phyloP scores from a whole-genome alignment of 2,888 invertebrate species.

The Hemithea aestivaria region DNA sequence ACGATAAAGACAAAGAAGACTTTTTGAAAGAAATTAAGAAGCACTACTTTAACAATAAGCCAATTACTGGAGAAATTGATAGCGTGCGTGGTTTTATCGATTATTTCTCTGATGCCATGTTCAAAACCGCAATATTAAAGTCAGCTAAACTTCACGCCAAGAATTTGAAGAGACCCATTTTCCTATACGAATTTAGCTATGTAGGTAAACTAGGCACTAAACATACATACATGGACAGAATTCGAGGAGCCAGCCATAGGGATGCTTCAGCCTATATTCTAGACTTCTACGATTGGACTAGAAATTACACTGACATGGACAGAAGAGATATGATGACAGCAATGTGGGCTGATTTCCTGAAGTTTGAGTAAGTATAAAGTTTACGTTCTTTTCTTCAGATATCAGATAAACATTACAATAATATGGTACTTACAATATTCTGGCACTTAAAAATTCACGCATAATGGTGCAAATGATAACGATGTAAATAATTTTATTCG shows the following conservation, averaged over 20 bases:
- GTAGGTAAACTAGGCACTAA: constrained; percentile 56
- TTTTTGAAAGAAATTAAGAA: constrained; percentile 45
- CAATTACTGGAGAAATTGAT: constrained; percentile 43
- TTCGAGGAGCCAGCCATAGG: constrained; percentile 66
- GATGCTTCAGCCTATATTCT: constrained; percentile 64
- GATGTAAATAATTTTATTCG: too few species aligned
- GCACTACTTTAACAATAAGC: constrained; percentile 54
- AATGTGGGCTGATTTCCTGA: constrained; percentile 68
- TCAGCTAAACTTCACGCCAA: constrained; percentile 55
- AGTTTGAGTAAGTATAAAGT: constrained; percentile 53
- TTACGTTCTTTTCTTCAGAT: too few species aligned
- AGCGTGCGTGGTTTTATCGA: constrained; percentile 52
- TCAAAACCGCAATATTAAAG: constrained; percentile 59
- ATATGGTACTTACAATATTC: too few species aligned
- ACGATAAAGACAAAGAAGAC: constrained; percentile 36
- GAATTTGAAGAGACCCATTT: constrained; percentile 43
- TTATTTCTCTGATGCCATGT: constrained; percentile 69
- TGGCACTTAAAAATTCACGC: too few species aligned
- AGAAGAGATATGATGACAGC: constrained; percentile 56
- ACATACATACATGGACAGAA: constrained; percentile 54
- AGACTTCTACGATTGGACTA: constrained; percentile 57
- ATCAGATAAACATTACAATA: too few species aligned
- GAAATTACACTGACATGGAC: constrained; percentile 50
- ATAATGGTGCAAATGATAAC: too few species aligned
- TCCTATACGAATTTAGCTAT: constrained; percentile 63